These are phyloP conservation scores for Todiramphus chloris DNA, from an alignment of 2,113 vertebrate genomes.

Conservation along the genomic window DNA sequence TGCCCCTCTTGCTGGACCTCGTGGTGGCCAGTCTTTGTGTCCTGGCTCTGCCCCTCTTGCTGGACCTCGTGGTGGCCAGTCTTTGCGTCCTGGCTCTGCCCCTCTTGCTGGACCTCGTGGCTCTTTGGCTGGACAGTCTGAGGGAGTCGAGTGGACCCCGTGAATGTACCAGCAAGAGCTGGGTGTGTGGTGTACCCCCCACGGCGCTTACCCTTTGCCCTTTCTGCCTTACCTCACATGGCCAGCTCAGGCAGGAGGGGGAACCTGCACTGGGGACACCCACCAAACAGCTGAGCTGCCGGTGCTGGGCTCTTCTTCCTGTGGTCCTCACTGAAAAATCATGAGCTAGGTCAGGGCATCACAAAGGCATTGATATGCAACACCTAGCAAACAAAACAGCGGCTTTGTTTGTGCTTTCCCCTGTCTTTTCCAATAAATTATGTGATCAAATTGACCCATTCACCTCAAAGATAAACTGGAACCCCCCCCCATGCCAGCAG, in stretches of 20 bases:
- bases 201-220: not conserved
- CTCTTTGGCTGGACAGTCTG: not conserved
- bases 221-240: conserved; percentile 6
- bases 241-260: not conserved
- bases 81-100: not conserved
- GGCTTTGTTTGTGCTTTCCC: not conserved
- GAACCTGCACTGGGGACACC: not conserved
- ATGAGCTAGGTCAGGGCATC: not conserved
- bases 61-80: not conserved
- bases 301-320: not conserved
- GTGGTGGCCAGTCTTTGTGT: not conserved
- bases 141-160: not conserved
- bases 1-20: not conserved
- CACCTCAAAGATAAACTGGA: not conserved
- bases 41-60: not conserved
- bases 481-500: not conserved
- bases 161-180: not conserved
- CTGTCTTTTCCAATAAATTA: not conserved
- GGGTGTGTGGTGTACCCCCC: not conserved
- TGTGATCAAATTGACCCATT: not conserved
- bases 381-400: not conserved
- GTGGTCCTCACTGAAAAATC: not conserved
- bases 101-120: not conserved
- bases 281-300: not conserved
- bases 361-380: not conserved